A percentile compares a stretch with the other conserved stretches of the same genome.
Conservation (phyloP, 2,888 invertebrate genomes). For the Bimastos eiseni region DNA sequence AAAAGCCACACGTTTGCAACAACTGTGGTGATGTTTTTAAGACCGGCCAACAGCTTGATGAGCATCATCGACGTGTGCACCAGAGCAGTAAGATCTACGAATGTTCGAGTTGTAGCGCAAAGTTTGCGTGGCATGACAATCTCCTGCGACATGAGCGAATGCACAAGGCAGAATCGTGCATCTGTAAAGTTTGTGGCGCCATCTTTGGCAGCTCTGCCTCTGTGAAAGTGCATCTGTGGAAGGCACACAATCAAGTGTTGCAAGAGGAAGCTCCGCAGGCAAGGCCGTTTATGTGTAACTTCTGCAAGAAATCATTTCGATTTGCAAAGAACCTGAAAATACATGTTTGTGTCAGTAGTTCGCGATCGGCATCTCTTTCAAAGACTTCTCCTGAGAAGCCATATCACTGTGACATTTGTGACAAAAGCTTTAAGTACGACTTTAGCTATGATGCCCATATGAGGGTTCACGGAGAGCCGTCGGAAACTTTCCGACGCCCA, state of each 20-base stretch:
- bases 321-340: conserved; percentile 23
- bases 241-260: conserved; percentile 28
- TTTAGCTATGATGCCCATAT: conserved; percentile 34
- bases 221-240: conserved; percentile 35
- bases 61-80: conserved; percentile 25
- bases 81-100: conserved; percentile 23
- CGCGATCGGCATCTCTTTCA: not conserved
- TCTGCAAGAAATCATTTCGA: conserved; percentile 25
- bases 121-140: conserved; percentile 31
- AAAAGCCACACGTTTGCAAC: conserved; percentile 27
- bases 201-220: conserved; percentile 29
- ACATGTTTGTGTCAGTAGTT: not conserved
- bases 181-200: conserved; percentile 31
- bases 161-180: conserved; percentile 28
- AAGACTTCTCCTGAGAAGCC: conserved; percentile 23
- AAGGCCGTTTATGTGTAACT: conserved; percentile 24
- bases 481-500: not conserved
- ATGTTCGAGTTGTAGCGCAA: conserved; percentile 26
- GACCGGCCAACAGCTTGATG: not conserved
- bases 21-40: conserved; percentile 31
- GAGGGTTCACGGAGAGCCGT: conserved; percentile 25
- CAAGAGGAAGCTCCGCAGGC: conserved; percentile 24
- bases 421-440: conserved; percentile 30
- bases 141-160: conserved; percentile 31
- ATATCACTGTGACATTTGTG: conserved; percentile 28